Percentiles rank a stretch among this genome's conserved stretches.
phyloP scores from a whole-genome alignment of 2,888 invertebrate genomes.

The Lycaena phlaeas region DNA sequence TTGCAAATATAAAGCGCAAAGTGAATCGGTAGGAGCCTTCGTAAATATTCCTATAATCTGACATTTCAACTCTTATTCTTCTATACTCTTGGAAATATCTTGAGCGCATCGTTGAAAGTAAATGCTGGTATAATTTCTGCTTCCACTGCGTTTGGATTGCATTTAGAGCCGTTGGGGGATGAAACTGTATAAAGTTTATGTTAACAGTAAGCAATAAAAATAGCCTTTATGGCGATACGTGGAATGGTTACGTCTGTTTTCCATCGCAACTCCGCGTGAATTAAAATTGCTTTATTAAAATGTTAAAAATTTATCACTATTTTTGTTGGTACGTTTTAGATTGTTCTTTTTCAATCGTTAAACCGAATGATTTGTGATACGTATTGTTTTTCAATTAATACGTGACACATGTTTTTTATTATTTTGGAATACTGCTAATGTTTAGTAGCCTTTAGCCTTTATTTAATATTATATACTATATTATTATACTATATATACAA shows the following conservation, averaged over 20 bases:
- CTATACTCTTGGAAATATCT: slow-evolving; percentile 52
- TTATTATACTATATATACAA: too few relatives aligned
- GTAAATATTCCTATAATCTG: too few relatives aligned
- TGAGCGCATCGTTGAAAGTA: slow-evolving; percentile 69
- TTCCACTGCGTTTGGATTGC: slow-evolving; percentile 65
- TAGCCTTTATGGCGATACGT: slow-evolving; percentile 68
- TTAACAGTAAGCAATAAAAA: slow-evolving; percentile 66
- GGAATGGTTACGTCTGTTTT: slow-evolving; percentile 61
- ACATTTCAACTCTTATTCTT: slow-evolving; percentile 38
- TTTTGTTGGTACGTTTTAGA: neutral
- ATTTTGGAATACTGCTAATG: too few relatives aligned
- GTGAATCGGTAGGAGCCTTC: too few relatives aligned
- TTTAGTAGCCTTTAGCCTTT: too few relatives aligned
- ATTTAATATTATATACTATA: too few relatives aligned
- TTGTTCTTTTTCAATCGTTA: too few relatives aligned
- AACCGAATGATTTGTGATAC: too few relatives aligned
- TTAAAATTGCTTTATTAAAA: slow-evolving; percentile 25
- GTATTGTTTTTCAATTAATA: too few relatives aligned
- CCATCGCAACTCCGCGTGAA: slow-evolving; percentile 36
- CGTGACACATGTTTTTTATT: too few relatives aligned
- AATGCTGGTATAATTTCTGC: slow-evolving; percentile 61
- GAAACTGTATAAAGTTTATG: slow-evolving; percentile 65
- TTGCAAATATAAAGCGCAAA: too few relatives aligned
- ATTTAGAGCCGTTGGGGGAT: slow-evolving; percentile 60
- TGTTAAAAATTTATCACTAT: slow-evolving; percentile 6